Percentiles rank a stretch among this genome's conserved stretches.
Conservation (phyloP, 92 coral and sea anemone genomes). For the Zoanthus solanderi region DNA sequence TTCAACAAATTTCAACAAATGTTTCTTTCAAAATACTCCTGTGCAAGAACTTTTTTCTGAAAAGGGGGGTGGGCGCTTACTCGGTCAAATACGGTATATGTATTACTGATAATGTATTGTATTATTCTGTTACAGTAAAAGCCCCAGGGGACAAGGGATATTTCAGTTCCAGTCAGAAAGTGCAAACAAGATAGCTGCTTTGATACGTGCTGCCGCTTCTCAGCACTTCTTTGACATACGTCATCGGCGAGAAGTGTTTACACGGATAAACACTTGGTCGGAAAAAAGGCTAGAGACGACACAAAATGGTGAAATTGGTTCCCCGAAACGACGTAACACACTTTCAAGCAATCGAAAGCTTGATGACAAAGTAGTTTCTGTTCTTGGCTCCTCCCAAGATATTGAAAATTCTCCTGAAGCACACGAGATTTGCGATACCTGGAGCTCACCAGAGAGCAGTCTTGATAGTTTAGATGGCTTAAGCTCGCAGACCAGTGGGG, state of each 20-base stretch:
- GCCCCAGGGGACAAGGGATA: slow-evolving; percentile 83
- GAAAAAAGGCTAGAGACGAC: slow-evolving; percentile 7
- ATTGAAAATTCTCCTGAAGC: not conserved
- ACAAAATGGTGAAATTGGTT: slow-evolving; percentile 8
- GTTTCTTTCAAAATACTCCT: too few species aligned
- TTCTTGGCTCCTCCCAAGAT: slow-evolving; percentile 1
- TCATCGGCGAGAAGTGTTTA: slow-evolving; percentile 55
- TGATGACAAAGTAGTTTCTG: not conserved
- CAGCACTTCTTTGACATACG: slow-evolving; percentile 35
- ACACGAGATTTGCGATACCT: slow-evolving; percentile 3
- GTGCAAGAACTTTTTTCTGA: too few species aligned
- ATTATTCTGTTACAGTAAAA: slow-evolving; percentile 58
- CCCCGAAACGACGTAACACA: slow-evolving; percentile 26
- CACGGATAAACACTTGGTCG: slow-evolving; percentile 32
- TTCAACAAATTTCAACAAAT: too few species aligned
- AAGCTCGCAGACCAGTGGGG: not conserved
- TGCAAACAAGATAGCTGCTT: slow-evolving; percentile 71
- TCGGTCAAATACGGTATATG: too few species aligned
- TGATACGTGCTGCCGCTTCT: slow-evolving; percentile 70
- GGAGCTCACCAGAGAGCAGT: slow-evolving; percentile 38
- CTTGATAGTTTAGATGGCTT: not conserved
- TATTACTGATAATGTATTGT: too few species aligned
- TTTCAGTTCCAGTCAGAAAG: slow-evolving; percentile 80
- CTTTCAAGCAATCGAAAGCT: not conserved
- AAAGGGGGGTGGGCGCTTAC: too few species aligned